phyloP scores from a whole-genome alignment of 2,113 vertebrate genomes.

The Perca flavescens region DNA sequence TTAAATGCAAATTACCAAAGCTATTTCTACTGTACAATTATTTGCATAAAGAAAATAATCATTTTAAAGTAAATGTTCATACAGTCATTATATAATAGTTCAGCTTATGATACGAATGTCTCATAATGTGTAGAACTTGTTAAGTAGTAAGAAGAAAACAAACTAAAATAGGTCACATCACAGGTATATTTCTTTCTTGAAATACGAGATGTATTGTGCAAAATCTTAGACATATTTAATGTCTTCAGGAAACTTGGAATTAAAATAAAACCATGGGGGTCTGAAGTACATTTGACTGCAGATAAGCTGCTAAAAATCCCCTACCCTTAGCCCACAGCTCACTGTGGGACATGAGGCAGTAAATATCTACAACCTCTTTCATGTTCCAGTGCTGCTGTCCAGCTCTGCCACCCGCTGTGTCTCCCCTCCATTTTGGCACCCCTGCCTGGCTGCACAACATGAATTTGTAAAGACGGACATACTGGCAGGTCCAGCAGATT shows the following conservation, averaged over 20 bases:
- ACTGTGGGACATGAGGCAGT: conserved; percentile 9
- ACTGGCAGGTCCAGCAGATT: background rate
- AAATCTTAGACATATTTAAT: background rate
- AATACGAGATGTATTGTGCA: no score
- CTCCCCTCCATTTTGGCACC: background rate
- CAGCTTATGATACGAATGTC: background rate
- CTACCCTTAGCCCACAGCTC: conserved; percentile 10
- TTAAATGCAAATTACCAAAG: background rate
- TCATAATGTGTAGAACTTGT: background rate
- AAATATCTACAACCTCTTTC: conserved; percentile 28
- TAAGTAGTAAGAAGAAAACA: background rate
- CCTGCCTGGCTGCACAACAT: background rate
- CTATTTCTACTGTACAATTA: background rate
- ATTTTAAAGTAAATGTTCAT: no score
- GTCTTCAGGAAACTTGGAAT: background rate
- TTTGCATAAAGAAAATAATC: background rate
- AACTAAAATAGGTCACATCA: background rate
- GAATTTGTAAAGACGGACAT: background rate
- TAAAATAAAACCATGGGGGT: background rate
- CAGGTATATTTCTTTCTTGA: background rate
- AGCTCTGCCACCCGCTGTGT: background rate
- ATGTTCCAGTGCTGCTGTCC: conserved; percentile 17
- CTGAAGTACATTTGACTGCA: conserved; percentile 31
- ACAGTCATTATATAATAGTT: background rate
- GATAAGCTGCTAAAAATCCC: conserved; percentile 2